Conservation (phyloP, 2,888 invertebrate species). For the Eupeodes latifasciatus region DNA sequence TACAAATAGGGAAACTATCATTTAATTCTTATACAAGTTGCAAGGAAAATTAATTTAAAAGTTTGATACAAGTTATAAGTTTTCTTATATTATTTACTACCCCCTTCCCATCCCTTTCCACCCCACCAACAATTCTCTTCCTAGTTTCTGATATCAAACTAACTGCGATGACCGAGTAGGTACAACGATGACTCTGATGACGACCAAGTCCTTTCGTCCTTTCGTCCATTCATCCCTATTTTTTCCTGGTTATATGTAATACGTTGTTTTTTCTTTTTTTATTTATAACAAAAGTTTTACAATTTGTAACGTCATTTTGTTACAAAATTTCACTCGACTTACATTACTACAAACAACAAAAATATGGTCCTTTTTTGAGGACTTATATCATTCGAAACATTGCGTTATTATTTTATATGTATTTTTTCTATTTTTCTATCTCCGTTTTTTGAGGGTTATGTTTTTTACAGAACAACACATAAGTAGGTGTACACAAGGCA, state of each 20-base stretch:
- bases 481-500: neutral
- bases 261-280: slow-evolving; percentile 20
- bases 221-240: neutral
- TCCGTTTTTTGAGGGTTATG: neutral
- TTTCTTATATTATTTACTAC: slow-evolving; percentile 59
- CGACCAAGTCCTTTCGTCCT: neutral
- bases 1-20: slow-evolving; percentile 30
- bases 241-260: neutral
- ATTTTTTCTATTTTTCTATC: neutral
- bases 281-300: slow-evolving; percentile 71
- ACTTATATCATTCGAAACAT: slow-evolving; percentile 52
- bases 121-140: neutral
- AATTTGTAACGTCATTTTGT: slow-evolving; percentile 70
- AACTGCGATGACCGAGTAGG: slow-evolving; percentile 2
- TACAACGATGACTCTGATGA: neutral
- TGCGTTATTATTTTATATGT: neutral
- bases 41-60: slow-evolving; percentile 75
- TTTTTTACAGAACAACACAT: neutral
- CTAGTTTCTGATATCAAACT: neutral
- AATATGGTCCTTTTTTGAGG: slow-evolving; percentile 25
- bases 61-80: slow-evolving; percentile 74
- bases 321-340: slow-evolving; percentile 49
- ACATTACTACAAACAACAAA: slow-evolving; percentile 42
- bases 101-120: too few relatives aligned
- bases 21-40: slow-evolving; percentile 31